phyloP scores from a whole-genome alignment of 2,797 vertebrate species.

The Coendou prehensilis region DNA sequence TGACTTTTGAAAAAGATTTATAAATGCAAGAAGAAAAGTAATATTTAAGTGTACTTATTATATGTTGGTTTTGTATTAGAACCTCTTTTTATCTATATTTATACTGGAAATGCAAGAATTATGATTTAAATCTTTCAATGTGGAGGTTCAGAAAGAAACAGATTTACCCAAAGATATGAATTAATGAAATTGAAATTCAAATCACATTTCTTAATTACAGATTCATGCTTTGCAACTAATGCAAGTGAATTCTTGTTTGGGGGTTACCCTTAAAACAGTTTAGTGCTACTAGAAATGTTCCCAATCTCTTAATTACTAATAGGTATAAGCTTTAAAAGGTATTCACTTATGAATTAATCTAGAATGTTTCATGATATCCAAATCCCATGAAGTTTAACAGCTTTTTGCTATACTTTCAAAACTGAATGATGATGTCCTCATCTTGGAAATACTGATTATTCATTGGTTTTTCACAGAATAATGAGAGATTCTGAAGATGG shows the following conservation, averaged over 20 bases:
- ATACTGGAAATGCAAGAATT: background rate
- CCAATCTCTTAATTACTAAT: background rate
- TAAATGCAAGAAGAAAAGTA: background rate
- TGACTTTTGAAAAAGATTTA: background rate
- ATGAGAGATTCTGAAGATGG: background rate
- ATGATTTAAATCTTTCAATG: background rate
- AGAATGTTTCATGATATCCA: background rate
- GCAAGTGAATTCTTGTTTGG: background rate
- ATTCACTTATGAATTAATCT: background rate
- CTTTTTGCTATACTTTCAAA: background rate
- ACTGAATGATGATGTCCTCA: background rate
- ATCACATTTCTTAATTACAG: background rate
- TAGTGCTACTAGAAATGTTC: background rate
- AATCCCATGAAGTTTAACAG: background rate
- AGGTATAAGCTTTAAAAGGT: background rate
- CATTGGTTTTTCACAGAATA: background rate
- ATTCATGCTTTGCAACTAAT: too few species aligned
- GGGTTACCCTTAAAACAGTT: background rate
- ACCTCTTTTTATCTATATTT: background rate
- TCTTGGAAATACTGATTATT: slow-evolving; percentile 34
- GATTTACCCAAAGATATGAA: background rate
- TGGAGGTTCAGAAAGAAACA: background rate
- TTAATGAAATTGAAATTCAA: background rate
- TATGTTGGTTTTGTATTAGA: background rate
- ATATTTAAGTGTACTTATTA: background rate